Percentiles rank a stretch among this genome's conserved stretches.
Evolutionary conservation across 2,797 vertebrate genomes (phyloP).

Genomic region (Hypotaenidia philippensis): DNA sequence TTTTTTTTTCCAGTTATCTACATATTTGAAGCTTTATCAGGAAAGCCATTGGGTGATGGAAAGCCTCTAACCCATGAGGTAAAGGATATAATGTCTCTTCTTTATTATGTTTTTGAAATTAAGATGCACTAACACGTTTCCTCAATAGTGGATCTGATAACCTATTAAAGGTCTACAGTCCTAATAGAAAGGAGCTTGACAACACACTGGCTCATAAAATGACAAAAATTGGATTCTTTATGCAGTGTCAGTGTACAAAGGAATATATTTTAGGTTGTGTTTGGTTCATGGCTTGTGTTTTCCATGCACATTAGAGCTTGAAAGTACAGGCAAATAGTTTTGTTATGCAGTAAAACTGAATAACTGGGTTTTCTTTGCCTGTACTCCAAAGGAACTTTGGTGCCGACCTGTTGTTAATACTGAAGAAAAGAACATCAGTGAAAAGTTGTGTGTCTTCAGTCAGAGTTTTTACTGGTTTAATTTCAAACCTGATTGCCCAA

Average conservation of each 20-base stretch:
- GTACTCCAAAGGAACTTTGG: not conserved
- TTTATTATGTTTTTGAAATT: not conserved
- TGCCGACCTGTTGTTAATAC: not conserved
- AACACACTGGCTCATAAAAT: not conserved
- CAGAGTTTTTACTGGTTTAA: not conserved
- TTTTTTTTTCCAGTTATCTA: constrained; percentile 84
- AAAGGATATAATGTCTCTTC: not conserved
- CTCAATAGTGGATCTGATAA: not conserved
- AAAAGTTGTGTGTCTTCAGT: not conserved
- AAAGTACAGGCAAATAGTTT: not conserved
- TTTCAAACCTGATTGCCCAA: not conserved
- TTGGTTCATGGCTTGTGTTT: not conserved
- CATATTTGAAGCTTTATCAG: constrained; percentile 91
- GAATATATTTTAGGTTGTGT: not conserved
- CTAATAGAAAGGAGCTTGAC: not conserved
- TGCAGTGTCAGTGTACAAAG: not conserved
- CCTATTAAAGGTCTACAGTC: not conserved
- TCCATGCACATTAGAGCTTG: rapidly evolving
- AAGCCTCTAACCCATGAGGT: constrained; percentile 91
- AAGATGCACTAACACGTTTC: not conserved
- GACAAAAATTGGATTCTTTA: not conserved
- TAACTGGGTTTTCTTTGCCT: not conserved
- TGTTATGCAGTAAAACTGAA: not conserved
- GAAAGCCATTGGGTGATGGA: constrained; percentile 91
- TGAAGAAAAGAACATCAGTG: not conserved